Percentiles rank a stretch among this genome's conserved stretches.
phyloP scores from a whole-genome alignment of 2,113 vertebrate species.

The Acrocephalus arundinaceus region DNA sequence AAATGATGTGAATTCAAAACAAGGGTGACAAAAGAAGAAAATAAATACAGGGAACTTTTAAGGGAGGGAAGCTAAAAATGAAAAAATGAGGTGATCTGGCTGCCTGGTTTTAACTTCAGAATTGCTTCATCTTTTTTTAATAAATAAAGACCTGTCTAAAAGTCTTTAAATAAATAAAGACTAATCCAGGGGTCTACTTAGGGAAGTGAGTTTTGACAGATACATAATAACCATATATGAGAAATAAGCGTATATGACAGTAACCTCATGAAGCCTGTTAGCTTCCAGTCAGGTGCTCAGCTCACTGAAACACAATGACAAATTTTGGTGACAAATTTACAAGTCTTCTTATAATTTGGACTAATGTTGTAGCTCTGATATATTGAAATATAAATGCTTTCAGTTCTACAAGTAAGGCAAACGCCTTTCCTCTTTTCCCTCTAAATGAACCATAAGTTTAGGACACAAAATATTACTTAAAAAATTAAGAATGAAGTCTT shows the following conservation, averaged over 20 bases:
- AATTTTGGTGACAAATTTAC: background rate
- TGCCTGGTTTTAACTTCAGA: background rate
- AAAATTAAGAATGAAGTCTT: background rate
- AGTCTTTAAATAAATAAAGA: background rate
- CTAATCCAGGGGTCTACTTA: background rate
- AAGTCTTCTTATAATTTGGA: background rate
- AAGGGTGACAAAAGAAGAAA: background rate
- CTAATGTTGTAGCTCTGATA: background rate
- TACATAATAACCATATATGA: background rate
- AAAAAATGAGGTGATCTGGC: background rate
- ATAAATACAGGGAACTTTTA: background rate
- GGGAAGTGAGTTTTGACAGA: conserved; percentile 10
- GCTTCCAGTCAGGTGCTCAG: background rate
- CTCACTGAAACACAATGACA: background rate
- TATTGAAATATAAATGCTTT: background rate
- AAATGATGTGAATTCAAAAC: background rate
- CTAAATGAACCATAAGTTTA: background rate
- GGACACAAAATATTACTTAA: background rate
- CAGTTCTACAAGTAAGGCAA: background rate
- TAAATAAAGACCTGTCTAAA: background rate
- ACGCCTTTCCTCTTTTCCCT: background rate
- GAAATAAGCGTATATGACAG: background rate
- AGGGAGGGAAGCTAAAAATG: background rate
- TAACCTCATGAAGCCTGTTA: background rate
- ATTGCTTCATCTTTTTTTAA: background rate